Evolutionary conservation across 2,113 vertebrate species (phyloP), one percentile per base, ranked within the genome.

Genomic region (Paratilapia polleni): DNA sequence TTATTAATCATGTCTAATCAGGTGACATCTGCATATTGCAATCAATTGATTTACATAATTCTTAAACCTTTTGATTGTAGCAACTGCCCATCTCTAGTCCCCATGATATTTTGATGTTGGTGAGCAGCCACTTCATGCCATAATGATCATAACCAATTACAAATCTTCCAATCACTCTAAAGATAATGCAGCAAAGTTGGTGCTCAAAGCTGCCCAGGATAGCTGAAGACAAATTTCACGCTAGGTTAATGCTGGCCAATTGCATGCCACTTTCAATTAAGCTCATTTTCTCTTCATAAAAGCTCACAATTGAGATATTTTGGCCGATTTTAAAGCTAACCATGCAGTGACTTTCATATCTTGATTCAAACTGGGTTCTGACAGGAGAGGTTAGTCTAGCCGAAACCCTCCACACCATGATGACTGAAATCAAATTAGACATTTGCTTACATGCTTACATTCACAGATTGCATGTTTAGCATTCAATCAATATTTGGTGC

Each of bases 201-300:
- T 17, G 80, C 85, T 91, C 74, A 84, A 70, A 60, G 60, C 75
- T n/a, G 63, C 58, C 81, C 77, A 70, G 83, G 84, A 82, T 87
- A 91, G 86, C 88, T 64, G 86, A 87, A 91, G 90, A 89, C 90
- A 94, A 85, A 95, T 95, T 94, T 95, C 94, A 94, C 85, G 91
- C 92, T 91, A 93, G 89, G 88, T 94, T 93, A 95, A 92, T 89
- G 84, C 82, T 81, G 91, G 92, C 91, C 94, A 94, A 94, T 95
- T 94, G 92, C 85, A 83, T 93, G 94, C 93, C 94, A 94, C 92
- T 93, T 95, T 90, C 93, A 94, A 95, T 95, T 94, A 93, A 89
- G 85, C 84, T 94, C 89, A 88, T 88, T 91, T 91, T 91, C 88
- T 92, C 87, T 85, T 85, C 81, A 89, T 62, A 54, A 89, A 92